Evolutionary conservation across 2,113 vertebrate genomes (phyloP).

Genomic region (Alaudala cheleensis): DNA sequence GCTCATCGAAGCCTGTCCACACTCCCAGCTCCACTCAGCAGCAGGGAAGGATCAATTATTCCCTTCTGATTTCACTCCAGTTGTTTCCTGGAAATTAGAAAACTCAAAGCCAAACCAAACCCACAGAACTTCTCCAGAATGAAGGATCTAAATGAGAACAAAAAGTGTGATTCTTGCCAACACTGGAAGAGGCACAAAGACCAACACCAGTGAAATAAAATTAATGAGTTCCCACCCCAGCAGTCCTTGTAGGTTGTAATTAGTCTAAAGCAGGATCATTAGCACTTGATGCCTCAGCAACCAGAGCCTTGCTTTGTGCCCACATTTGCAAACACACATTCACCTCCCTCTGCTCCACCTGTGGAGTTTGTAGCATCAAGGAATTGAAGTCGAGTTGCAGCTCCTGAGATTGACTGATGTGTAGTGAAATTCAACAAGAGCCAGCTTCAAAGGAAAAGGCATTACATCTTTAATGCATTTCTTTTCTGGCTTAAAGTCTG

Average conservation of each 20-base stretch:
- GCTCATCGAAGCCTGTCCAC: fast-evolving
- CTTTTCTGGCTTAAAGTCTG: neutral
- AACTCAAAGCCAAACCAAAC: neutral
- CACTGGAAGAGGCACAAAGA: slow-evolving; percentile 17
- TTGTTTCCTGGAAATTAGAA: neutral
- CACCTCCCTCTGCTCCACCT: neutral
- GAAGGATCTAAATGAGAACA: neutral
- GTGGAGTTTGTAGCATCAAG: neutral
- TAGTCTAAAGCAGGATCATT: neutral
- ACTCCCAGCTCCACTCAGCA: neutral
- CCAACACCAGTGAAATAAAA: neutral
- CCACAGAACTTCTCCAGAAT: neutral
- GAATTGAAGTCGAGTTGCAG: neutral
- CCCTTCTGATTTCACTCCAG: neutral
- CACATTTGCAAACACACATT: neutral
- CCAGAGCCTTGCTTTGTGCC: neutral
- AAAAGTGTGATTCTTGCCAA: neutral
- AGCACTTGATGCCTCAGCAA: neutral
- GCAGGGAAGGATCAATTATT: neutral
- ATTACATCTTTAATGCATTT: slow-evolving; percentile 9
- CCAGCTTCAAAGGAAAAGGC: slow-evolving; percentile 19
- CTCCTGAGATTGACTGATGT: neutral
- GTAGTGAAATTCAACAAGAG: neutral
- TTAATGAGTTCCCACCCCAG: slow-evolving; percentile 5
- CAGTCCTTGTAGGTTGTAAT: neutral